Conservation (phyloP, 2,797 vertebrate species). For the Phataginus tetradactyla region DNA sequence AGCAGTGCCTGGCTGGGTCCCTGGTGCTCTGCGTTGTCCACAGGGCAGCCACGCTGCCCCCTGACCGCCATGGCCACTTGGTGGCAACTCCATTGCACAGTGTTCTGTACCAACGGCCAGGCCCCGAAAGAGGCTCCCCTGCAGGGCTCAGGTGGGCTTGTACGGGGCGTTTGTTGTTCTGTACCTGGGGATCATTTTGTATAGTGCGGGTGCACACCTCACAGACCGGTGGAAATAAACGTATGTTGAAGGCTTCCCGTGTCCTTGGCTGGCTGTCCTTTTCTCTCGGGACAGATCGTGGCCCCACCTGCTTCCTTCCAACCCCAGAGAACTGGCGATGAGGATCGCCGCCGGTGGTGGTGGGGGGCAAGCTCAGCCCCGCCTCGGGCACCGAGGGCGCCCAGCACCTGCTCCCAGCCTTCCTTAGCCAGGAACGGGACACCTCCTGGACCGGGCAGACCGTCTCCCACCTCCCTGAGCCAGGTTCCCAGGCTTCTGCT, state of each 20-base stretch:
- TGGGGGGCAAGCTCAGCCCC: background rate
- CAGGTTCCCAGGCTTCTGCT: background rate
- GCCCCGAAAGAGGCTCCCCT: background rate
- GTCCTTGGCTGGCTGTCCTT: background rate
- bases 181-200: background rate
- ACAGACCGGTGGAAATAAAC: constrained; percentile 27
- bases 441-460: background rate
- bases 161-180: fast-evolving
- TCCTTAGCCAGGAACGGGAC: background rate
- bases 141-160: background rate
- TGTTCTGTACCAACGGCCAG: fast-evolving
- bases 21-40: fast-evolving
- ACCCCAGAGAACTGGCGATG: background rate
- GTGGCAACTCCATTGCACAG: background rate
- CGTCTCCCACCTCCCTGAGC: background rate
- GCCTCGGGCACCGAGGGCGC: background rate
- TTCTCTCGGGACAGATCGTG: fast-evolving
- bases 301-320: background rate
- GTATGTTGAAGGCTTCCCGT: background rate
- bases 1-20: fast-evolving
- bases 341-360: fast-evolving
- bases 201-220: fast-evolving
- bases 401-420: background rate
- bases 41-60: background rate
- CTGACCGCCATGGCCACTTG: fast-evolving